phyloP scores from a whole-genome alignment of 2,888 invertebrate species.

The Amorpha juglandis region DNA sequence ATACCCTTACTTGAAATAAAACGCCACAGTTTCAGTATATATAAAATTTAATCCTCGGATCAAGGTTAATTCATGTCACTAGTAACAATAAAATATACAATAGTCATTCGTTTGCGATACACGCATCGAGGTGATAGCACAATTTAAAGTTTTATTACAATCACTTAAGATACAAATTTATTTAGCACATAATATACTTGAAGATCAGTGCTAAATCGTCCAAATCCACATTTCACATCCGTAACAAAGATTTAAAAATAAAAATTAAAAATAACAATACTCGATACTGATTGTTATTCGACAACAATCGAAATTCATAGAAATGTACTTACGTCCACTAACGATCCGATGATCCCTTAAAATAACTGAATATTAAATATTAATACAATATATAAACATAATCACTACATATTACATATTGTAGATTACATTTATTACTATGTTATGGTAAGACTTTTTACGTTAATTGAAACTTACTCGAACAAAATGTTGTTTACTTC shows the following conservation, averaged over 20 bases:
- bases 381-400: constrained; percentile 49
- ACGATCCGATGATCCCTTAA: constrained; percentile 51
- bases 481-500: constrained; percentile 1
- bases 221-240: not conserved
- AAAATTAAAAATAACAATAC: constrained; percentile 7
- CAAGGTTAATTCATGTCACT: constrained; percentile 68
- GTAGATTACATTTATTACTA: constrained; percentile 42
- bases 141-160: constrained; percentile 32
- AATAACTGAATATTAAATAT: constrained; percentile 67
- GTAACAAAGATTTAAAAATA: constrained; percentile 14
- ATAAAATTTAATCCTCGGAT: constrained; percentile 79
- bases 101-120: constrained; percentile 51
- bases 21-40: constrained; percentile 53
- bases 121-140: constrained; percentile 38
- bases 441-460: constrained; percentile 64
- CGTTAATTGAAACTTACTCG: constrained; percentile 13
- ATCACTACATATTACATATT: constrained; percentile 31
- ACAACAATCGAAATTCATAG: not conserved
- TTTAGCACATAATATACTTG: constrained; percentile 32
- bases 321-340: constrained; percentile 29
- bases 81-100: constrained; percentile 79
- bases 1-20: constrained; percentile 34
- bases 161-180: constrained; percentile 39
- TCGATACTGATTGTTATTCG: constrained; percentile 1
- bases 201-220: constrained; percentile 1